Base-by-base conservation (phyloP, 2,888 invertebrate genomes). In the Diadegma fenestrale region DNA sequence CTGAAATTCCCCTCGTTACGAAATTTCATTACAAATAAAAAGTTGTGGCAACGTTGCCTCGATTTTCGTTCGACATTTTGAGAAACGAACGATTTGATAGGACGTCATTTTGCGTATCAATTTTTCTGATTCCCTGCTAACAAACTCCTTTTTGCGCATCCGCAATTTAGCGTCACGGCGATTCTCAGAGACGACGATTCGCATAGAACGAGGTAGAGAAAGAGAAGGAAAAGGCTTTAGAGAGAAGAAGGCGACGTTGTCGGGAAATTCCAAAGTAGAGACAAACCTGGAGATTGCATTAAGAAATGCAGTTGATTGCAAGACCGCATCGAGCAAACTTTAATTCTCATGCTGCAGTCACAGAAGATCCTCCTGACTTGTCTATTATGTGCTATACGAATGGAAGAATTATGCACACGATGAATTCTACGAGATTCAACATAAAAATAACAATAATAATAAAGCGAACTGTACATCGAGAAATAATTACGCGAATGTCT, bases 231-330 rank as follows among this genome's bases (percentile, higher is more conserved):
- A 54, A 48, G 41, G 26, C 19, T 41, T 14, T 37, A 17, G 58
- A 48, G 48, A 45, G 41, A 43, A 82, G 33, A 63, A n/a, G n/a
- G n/a, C n/a, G n/a, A 73, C 75, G 51, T 61, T 75, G 79, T n/a
- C 43, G 83, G 83, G 75, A 83, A 80, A 83, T 83, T 80, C 79
- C 83, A 10, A 63, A 43, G 48, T 17, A 45, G 71, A 72, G 66
- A 82, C 79, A 54, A 75, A 75, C 75, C 63, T 69, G 37, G 66
- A 80, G 63, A 63, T 58, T 10, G 41, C 54, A 77, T 71, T 73
- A 37, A 78, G 66, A 82, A 82, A 82, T 72, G 54, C 66, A 37
- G 61, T 66, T 61, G 43, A 83, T 73, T 82, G 54, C 45, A 69
- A 64, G 66, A 66, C 12, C n/a, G 58, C n/a, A 72, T 72, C 26